phyloP scores from a whole-genome alignment of 2,113 vertebrate genomes.

The Burhinus bistriatus region DNA sequence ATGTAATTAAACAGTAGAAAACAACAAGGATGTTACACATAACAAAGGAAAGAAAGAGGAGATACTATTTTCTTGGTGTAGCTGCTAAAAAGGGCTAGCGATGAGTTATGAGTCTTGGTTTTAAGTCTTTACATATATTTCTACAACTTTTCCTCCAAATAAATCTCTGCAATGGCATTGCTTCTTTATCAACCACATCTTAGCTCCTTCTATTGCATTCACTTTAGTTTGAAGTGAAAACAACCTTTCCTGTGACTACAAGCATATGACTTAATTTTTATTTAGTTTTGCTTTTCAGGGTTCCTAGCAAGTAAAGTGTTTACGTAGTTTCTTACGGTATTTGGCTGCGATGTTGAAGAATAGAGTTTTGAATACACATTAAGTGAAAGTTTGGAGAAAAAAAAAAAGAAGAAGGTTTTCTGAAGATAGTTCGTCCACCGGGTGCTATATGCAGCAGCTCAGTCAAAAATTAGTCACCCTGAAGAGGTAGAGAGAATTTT shows the following conservation, averaged over 20 bases:
- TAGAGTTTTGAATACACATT: conserved; percentile 1
- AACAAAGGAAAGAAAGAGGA: conserved; percentile 70
- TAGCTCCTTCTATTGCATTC: conserved; percentile 62
- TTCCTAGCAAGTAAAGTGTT: conserved; percentile 4
- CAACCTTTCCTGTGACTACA: conserved; percentile 44
- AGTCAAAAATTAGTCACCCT: conserved; percentile 68
- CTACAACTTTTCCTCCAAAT: conserved; percentile 82
- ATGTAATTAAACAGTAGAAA: conserved; percentile 86
- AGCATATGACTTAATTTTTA: conserved; percentile 43
- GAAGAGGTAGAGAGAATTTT: conserved; percentile 78
- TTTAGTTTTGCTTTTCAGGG: conserved; percentile 53
- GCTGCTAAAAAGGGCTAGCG: conserved; percentile 66
- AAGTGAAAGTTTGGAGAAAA: conserved; percentile 47
- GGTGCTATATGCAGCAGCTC: conserved; percentile 68
- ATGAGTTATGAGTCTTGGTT: conserved; percentile 63
- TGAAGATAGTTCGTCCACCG: conserved; percentile 25
- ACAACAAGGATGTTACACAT: conserved; percentile 82
- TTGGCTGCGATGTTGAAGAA: conserved; percentile 67
- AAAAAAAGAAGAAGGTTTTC: conserved; percentile 39
- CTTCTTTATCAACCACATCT: conserved; percentile 67
- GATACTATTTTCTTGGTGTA: conserved; percentile 64
- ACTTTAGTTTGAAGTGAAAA: conserved; percentile 55
- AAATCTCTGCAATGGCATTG: conserved; percentile 72
- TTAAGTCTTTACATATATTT: conserved; percentile 86
- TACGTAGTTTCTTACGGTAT: conserved; percentile 36